These are phyloP conservation scores for Dinoponera quadriceps DNA, from an alignment of 1,140 invertebrate genomes.

Conservation along the genomic window DNA sequence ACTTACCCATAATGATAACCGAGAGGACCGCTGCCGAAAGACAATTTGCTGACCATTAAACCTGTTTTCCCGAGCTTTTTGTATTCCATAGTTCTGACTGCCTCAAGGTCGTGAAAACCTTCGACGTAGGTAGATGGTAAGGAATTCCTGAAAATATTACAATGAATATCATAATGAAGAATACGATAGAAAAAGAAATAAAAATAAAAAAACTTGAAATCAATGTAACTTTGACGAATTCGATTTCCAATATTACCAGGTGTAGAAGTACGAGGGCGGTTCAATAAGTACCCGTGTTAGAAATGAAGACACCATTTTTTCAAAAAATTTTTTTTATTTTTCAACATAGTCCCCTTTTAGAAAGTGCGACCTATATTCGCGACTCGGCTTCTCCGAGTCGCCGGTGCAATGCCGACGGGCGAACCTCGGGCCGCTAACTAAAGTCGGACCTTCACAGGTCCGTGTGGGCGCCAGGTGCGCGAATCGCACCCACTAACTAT, in stretches of 20 bases:
- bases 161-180: background rate
- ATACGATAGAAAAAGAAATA: background rate
- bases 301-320: no score
- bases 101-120: slow-evolving; percentile 87
- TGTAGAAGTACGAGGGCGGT: background rate
- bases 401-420: no score
- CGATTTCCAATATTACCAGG: background rate
- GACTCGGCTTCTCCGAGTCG: no score
- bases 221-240: background rate
- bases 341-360: no score
- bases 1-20: slow-evolving; percentile 83
- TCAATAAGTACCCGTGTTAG: no score
- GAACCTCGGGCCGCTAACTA: no score
- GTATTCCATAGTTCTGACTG: slow-evolving; percentile 86
- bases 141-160: slow-evolving; percentile 65
- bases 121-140: slow-evolving; percentile 86
- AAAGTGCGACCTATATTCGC: no score
- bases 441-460: no score
- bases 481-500: no score
- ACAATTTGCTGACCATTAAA: slow-evolving; percentile 87
- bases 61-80: slow-evolving; percentile 87
- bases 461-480: no score
- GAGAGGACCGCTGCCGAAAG: slow-evolving; percentile 86
- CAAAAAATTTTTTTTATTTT: no score
- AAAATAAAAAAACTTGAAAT: background rate